Percentiles rank a stretch among this genome's conserved stretches.
Evolutionary conservation across 2,113 vertebrate species (phyloP).

Genomic region (Periophthalmus modestus): DNA sequence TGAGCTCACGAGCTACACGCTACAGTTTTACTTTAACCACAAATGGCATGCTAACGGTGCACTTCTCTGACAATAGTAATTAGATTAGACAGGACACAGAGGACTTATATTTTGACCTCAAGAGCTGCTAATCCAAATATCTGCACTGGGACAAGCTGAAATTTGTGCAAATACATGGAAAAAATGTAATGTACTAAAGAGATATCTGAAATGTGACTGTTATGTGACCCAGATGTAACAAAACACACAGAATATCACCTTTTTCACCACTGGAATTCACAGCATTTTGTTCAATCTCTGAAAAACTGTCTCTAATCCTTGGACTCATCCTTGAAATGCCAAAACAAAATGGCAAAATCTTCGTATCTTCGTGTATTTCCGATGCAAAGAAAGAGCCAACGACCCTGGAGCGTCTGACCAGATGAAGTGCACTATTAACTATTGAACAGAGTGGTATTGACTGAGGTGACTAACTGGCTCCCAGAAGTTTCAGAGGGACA

Average conservation of each 20-base stretch:
- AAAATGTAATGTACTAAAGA: no score
- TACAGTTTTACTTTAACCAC: no score
- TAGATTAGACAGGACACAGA: no score
- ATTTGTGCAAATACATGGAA: no score
- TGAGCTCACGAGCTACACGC: no score
- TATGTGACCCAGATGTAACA: not conserved
- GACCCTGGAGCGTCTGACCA: not conserved
- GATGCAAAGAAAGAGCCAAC: not conserved
- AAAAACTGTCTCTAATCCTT: not conserved
- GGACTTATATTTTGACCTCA: no score
- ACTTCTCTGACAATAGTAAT: no score
- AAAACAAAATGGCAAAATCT: not conserved
- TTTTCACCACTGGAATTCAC: not conserved
- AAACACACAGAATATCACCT: not conserved
- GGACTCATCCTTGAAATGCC: not conserved
- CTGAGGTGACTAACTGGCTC: slow-evolving; percentile 10
- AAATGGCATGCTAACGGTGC: no score
- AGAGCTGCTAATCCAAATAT: no score
- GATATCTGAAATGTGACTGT: no score
- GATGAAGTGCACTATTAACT: slow-evolving; percentile 14
- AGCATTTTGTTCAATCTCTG: not conserved
- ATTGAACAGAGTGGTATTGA: slow-evolving; percentile 37
- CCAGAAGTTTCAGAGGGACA: slow-evolving; percentile 27
- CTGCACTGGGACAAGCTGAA: no score
- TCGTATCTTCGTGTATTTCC: no score